Conservation (phyloP, 53 echinoderm and acorn worm species). For the Apostichopus leukothele region DNA sequence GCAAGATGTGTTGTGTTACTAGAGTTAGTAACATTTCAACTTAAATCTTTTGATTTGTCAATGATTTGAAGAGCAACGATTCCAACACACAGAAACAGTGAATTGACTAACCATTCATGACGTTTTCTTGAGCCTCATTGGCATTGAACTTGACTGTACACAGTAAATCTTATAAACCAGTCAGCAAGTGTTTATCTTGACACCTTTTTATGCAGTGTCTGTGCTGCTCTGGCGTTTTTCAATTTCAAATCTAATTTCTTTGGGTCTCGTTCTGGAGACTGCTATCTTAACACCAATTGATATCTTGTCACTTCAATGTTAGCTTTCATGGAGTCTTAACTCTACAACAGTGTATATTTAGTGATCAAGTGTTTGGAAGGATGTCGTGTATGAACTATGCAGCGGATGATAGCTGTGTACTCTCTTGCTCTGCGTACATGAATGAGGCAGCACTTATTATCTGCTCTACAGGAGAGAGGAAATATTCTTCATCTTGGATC, state of each 20-base stretch:
- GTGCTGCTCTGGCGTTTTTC: not conserved
- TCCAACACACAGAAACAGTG: not conserved
- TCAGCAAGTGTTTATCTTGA: not conserved
- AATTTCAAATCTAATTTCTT: not conserved
- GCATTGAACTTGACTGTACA: not conserved
- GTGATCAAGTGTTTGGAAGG: not conserved
- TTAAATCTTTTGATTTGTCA: not conserved
- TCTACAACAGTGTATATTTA: not conserved
- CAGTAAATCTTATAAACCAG: not conserved
- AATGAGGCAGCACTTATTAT: too few relatives aligned
- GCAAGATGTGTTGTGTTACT: too few relatives aligned
- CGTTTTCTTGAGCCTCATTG: not conserved
- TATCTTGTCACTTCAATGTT: not conserved
- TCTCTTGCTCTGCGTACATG: too few relatives aligned
- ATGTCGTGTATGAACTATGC: too few relatives aligned
- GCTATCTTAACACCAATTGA: not conserved
- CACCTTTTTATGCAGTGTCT: not conserved
- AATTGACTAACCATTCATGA: not conserved
- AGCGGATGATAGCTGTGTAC: too few relatives aligned
- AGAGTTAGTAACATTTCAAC: not conserved
- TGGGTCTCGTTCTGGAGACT: not conserved
- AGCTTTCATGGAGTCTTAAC: not conserved
- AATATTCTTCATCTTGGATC: too few relatives aligned
- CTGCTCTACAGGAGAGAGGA: too few relatives aligned
- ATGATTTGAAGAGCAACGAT: not conserved